Evolutionary conservation across 2,888 invertebrate species (phyloP).

Genomic region (Synergus laeviventris): DNA sequence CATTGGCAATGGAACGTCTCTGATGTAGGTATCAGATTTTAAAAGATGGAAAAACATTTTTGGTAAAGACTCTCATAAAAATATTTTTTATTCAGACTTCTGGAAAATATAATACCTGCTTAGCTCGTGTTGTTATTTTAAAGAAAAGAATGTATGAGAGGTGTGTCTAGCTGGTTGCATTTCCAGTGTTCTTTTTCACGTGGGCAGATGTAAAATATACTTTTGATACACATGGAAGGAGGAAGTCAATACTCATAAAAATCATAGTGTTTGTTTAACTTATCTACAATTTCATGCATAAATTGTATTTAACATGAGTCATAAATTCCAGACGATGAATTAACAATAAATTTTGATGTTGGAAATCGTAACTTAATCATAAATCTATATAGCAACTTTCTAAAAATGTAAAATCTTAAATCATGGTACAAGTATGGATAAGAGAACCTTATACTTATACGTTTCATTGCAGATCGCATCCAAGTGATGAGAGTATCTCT

Average conservation of each 20-base stretch:
- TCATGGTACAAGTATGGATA: too few relatives aligned
- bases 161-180: conserved; percentile 2
- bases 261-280: background rate
- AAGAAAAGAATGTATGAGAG: background rate
- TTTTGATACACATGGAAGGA: background rate
- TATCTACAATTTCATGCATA: background rate
- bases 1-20: background rate
- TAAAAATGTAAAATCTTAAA: background rate
- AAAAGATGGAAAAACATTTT: background rate
- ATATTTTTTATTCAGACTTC: background rate
- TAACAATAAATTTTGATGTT: background rate
- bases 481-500: background rate
- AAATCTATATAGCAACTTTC: background rate
- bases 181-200: conserved; percentile 4
- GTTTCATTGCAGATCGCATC: background rate
- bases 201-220: background rate
- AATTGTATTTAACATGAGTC: background rate
- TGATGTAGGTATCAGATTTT: background rate
- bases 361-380: background rate
- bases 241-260: conserved; percentile 17
- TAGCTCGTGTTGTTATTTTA: background rate
- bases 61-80: background rate
- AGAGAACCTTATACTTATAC: too few relatives aligned
- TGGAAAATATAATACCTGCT: conserved; percentile 2
- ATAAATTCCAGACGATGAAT: too few relatives aligned